Conservation (phyloP, 2,888 invertebrate genomes). For the Dryobota labecula region DNA sequence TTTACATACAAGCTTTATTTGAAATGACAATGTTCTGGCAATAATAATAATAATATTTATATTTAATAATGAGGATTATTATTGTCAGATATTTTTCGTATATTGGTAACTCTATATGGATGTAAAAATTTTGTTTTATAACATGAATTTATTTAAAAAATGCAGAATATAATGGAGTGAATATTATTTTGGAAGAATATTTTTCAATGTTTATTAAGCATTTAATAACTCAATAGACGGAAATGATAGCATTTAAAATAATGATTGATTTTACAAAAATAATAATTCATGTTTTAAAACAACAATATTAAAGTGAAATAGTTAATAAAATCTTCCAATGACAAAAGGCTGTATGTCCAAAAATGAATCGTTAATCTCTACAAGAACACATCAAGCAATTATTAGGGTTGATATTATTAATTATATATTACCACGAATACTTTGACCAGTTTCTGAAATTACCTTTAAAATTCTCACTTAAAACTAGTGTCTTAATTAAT, state of each 20-base stretch:
- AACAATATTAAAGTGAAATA: slow-evolving; percentile 20
- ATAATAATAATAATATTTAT: slow-evolving; percentile 49
- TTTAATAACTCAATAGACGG: neutral
- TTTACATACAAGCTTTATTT: slow-evolving; percentile 50
- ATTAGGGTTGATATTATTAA: slow-evolving; percentile 47
- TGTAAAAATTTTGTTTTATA: slow-evolving; percentile 41
- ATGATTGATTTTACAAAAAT: neutral
- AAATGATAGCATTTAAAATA: neutral
- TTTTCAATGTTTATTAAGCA: neutral
- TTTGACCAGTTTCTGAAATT: slow-evolving; percentile 62
- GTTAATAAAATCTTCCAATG: slow-evolving; percentile 39
- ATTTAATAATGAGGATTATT: slow-evolving; percentile 49
- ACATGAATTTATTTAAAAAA: slow-evolving; percentile 6
- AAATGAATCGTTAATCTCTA: slow-evolving; percentile 45
- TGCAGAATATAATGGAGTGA: neutral
- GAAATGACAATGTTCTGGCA: slow-evolving; percentile 38
- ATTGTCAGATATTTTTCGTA: slow-evolving; percentile 44
- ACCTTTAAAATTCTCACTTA: slow-evolving; percentile 65
- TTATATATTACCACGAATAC: slow-evolving; percentile 47
- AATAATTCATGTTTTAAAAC: slow-evolving; percentile 41
- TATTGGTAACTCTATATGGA: slow-evolving; percentile 38
- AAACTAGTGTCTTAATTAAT: slow-evolving; percentile 71
- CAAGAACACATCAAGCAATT: slow-evolving; percentile 64
- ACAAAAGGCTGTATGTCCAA: slow-evolving; percentile 54
- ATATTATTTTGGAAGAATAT: neutral